Percentiles rank a stretch among this genome's conserved stretches.
Evolutionary conservation across 2,797 vertebrate genomes (phyloP).

Genomic region (Sebastes oblongus): DNA sequence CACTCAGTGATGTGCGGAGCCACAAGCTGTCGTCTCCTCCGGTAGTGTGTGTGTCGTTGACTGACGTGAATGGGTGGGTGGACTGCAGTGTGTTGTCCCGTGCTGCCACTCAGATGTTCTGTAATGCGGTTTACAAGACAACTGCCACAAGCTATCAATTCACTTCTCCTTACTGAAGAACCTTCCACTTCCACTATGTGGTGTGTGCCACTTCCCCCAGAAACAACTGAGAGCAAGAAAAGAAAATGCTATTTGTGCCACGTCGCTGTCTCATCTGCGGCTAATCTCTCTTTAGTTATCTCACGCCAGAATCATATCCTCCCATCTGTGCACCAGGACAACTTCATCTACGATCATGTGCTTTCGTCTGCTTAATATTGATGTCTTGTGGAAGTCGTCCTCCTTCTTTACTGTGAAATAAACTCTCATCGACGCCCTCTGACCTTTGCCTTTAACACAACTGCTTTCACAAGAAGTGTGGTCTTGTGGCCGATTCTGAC

Average conservation of each 20-base stretch:
- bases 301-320: conserved; percentile 47
- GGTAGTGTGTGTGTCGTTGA: conserved; percentile 3
- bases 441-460: background rate
- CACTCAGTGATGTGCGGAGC: conserved; percentile 15
- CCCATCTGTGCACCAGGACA: conserved; percentile 40
- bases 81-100: background rate
- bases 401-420: background rate
- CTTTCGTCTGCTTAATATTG: conserved; percentile 21
- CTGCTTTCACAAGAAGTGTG: background rate
- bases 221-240: background rate
- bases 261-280: conserved; percentile 24
- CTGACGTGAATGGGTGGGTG: conserved; percentile 28
- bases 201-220: conserved; percentile 8
- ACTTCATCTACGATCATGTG: conserved; percentile 6
- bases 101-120: conserved; percentile 13
- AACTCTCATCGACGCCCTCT: background rate
- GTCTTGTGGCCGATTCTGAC: background rate
- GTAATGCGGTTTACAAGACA: conserved; percentile 6
- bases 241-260: conserved; percentile 26
- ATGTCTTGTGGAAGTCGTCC: background rate
- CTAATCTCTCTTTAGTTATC: conserved; percentile 39
- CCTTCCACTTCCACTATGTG: background rate
- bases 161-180: conserved; percentile 29
- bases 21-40: conserved; percentile 48
- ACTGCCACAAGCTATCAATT: conserved; percentile 12